Conservation (phyloP, 2,113 vertebrate species). For the Dunckerocampus dactyliophorus region DNA sequence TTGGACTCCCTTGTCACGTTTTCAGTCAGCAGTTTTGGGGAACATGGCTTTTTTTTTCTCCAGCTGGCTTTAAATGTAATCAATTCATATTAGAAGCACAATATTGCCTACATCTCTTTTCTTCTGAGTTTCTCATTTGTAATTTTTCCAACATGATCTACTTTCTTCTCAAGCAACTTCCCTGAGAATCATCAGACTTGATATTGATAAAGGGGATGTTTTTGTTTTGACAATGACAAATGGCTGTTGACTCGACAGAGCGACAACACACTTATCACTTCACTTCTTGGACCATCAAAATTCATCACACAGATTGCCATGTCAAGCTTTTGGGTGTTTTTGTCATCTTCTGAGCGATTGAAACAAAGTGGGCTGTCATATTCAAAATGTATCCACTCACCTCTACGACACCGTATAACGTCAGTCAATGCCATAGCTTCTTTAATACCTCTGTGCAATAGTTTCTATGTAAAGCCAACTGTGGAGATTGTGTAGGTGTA, state of each 20-base stretch:
- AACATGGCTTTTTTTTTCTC: too few species aligned
- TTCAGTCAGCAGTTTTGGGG: too few species aligned
- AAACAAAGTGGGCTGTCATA: background rate
- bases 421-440: too few species aligned
- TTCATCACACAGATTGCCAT: background rate
- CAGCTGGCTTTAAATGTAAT: too few species aligned
- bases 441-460: too few species aligned
- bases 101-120: background rate
- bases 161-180: background rate
- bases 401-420: background rate
- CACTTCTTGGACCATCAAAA: background rate
- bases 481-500: too few species aligned
- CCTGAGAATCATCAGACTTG: background rate
- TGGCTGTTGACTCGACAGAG: too few species aligned
- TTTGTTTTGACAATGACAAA: background rate
- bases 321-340: background rate
- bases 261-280: conserved; percentile 1
- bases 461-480: too few species aligned
- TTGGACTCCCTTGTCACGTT: too few species aligned
- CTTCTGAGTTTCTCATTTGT: background rate
- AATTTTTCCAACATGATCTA: background rate
- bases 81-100: background rate
- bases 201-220: background rate
- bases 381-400: background rate
- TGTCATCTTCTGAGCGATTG: background rate